Percentiles rank a stretch among this genome's conserved stretches.
phyloP scores from a whole-genome alignment of 2,888 invertebrate genomes.

The Polymixis flavicincta region DNA sequence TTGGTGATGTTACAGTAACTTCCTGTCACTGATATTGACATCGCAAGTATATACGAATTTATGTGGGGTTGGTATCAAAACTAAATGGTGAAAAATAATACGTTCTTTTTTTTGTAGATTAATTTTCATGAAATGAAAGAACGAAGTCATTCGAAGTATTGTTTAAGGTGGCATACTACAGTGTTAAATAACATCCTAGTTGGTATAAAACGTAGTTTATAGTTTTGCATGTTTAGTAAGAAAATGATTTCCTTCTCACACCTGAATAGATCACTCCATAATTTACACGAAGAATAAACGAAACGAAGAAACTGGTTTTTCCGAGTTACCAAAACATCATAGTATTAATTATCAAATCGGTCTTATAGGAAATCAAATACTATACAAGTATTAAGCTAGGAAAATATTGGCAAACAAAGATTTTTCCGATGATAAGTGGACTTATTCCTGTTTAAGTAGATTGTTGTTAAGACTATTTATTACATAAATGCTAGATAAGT shows the following conservation, averaged over 20 bases:
- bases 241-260: background rate
- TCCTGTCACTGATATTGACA: no score
- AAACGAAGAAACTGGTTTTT: background rate
- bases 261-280: background rate
- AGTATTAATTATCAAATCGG: background rate
- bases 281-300: background rate
- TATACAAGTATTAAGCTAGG: background rate
- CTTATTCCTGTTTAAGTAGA: background rate
- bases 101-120: no score
- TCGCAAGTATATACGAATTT: no score
- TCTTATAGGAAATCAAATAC: background rate
- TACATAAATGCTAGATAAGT: constrained; percentile 6
- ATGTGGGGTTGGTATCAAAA: no score
- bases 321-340: background rate
- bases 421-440: background rate
- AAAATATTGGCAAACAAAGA: background rate
- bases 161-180: background rate
- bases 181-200: background rate
- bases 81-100: no score
- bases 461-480: constrained; percentile 8
- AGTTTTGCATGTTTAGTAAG: background rate
- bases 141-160: background rate
- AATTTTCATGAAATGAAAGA: background rate
- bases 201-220: background rate
- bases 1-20: no score